Evolutionary conservation across 1,140 invertebrate species (phyloP), one percentile per base, ranked within the genome.

Genomic region (Aphis gossypii): DNA sequence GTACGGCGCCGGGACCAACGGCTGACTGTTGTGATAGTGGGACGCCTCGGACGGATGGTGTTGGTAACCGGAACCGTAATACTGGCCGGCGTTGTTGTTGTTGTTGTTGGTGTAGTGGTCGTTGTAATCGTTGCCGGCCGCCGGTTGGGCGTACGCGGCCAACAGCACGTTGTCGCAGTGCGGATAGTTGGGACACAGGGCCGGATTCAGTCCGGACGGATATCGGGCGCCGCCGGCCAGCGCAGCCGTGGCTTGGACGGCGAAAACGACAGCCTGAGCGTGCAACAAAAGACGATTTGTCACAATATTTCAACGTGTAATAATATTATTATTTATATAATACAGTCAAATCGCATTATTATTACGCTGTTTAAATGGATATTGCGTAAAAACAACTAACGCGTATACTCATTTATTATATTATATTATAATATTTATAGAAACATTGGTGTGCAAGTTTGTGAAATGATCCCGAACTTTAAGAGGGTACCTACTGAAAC

Each of bases 111-210:
- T 38, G 48, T 96, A 94, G 96, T 96, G 54, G 30, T 95, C 84
- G 95, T 93, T 94, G 95, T 95, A 51, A 95, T 94, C 18, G 94
- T 95, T 20, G 94, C 38, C 38, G 7, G 94, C 91, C 4, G 94
- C 95, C 8, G 94, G 86, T 95, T 95, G 93, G 11, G 94, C 94
- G 48, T 95, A 95, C 94, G 14, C 94, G 7, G 94, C 94, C 30
- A 96, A 94, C 30, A 95, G 92, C 2, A 94, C 95, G 51, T 95
- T 95, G 94, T 96, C 96, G 88, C 96, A 96, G 95, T 95, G 95
- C 48, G 96, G 96, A 95, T 96, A 96, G 95, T 96, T 95, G 51
- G 96, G 96, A 95, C 96, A 96, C 11, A 96, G 95, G 23, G 95
- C 95, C 8, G 96, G 96, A 94, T 96, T 95, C 0, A 96, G 94